Conservation (phyloP, 1,140 invertebrate species). For the Muscidifurax raptorellus region DNA sequence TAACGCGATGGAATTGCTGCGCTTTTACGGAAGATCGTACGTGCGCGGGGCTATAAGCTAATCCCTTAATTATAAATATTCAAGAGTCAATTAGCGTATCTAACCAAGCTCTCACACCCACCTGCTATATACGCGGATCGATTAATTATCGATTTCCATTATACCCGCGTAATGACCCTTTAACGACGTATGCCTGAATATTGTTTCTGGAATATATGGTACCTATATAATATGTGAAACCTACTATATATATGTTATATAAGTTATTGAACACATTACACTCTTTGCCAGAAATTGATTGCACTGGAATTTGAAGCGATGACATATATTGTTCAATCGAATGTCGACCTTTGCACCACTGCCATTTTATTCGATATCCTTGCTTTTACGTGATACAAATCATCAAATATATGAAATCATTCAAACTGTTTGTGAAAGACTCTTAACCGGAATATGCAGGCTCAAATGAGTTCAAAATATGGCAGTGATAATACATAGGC, state of each 20-base stretch:
- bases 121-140: slow-evolving; percentile 53
- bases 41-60: slow-evolving; percentile 40
- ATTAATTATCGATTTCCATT: slow-evolving; percentile 69
- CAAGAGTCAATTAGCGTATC: slow-evolving; percentile 62
- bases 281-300: not conserved
- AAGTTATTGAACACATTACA: not conserved
- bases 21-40: not conserved
- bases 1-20: not conserved
- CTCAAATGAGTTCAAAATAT: no score
- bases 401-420: no score
- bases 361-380: no score
- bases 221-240: not conserved
- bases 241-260: no score
- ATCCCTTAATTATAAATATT: slow-evolving; percentile 66
- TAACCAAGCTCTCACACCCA: slow-evolving; percentile 46
- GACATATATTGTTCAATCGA: no score
- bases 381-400: no score
- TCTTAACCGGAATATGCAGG: no score
- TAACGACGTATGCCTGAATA: slow-evolving; percentile 54
- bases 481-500: no score
- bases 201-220: slow-evolving; percentile 17
- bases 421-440: no score
- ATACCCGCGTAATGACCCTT: slow-evolving; percentile 60
- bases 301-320: no score
- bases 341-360: no score